Evolutionary conservation across 2,888 invertebrate species (phyloP).

Genomic region (Scrobipalpa costella): DNA sequence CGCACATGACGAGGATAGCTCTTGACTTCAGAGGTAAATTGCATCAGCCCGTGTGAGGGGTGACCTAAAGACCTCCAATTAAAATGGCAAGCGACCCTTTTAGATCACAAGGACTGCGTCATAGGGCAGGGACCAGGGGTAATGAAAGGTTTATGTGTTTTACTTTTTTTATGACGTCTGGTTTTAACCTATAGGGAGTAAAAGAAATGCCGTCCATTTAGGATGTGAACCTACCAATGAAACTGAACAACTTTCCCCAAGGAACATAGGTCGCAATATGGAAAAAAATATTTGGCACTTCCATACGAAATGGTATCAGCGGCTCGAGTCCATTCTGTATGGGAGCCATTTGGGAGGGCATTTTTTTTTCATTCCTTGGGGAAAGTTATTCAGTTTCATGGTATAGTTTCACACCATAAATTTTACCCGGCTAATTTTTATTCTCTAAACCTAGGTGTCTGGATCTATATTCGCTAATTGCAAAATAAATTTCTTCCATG

Average conservation of each 20-base stretch:
- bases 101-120: slow-evolving; percentile 7
- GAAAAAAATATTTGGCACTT: too few species aligned
- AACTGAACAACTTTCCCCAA: too few species aligned
- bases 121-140: slow-evolving; percentile 2
- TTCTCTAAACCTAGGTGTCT: too few species aligned
- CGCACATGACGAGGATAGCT: neutral
- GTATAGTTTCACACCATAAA: neutral
- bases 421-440: too few species aligned
- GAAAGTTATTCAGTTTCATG: neutral
- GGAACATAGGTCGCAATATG: too few species aligned
- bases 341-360: too few species aligned
- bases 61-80: neutral
- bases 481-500: too few species aligned
- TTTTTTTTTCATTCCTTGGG: too few species aligned
- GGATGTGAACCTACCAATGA: too few species aligned
- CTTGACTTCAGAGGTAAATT: neutral
- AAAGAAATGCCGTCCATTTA: neutral
- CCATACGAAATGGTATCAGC: too few species aligned
- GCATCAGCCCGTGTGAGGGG: neutral
- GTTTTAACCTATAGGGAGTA: neutral
- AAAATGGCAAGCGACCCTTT: slow-evolving; percentile 10
- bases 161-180: neutral
- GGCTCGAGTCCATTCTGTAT: too few species aligned
- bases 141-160: neutral
- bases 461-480: too few species aligned